These are phyloP conservation scores for Dichetophora obliterata DNA, from an alignment of 2,888 invertebrate species.

Conservation along the genomic window DNA sequence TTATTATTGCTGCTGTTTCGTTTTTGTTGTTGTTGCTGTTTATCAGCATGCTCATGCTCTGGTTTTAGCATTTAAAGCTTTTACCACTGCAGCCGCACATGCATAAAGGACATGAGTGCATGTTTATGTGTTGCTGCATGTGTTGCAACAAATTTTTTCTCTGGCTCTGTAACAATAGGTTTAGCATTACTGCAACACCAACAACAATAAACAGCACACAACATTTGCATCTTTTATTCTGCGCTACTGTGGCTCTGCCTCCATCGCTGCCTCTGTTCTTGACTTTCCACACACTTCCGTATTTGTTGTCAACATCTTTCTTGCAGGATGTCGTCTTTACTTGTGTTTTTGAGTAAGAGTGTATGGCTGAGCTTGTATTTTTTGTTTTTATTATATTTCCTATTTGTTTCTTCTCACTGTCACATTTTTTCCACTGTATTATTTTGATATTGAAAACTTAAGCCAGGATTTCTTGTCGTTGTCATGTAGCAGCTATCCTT, in stretches of 20 bases:
- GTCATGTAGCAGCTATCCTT: neutral
- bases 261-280: neutral
- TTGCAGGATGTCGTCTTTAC: neutral
- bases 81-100: neutral
- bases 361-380: neutral
- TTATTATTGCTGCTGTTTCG: neutral
- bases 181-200: neutral
- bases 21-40: neutral
- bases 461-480: constrained; percentile 28
- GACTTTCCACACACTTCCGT: neutral
- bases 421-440: constrained; percentile 25
- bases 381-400: too few species aligned
- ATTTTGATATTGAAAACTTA: constrained; percentile 30
- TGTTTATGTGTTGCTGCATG: neutral
- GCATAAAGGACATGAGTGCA: neutral
- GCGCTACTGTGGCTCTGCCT: neutral
- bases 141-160: neutral
- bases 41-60: neutral
- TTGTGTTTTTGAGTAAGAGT: neutral
- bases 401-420: too few species aligned
- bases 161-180: neutral
- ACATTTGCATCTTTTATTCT: neutral
- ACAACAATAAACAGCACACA: neutral
- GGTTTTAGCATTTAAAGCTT: constrained; percentile 1
- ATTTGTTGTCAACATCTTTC: neutral